These are phyloP conservation scores for Trematomus bernacchii DNA, from an alignment of 2,797 vertebrate species.

Conservation along the genomic window DNA sequence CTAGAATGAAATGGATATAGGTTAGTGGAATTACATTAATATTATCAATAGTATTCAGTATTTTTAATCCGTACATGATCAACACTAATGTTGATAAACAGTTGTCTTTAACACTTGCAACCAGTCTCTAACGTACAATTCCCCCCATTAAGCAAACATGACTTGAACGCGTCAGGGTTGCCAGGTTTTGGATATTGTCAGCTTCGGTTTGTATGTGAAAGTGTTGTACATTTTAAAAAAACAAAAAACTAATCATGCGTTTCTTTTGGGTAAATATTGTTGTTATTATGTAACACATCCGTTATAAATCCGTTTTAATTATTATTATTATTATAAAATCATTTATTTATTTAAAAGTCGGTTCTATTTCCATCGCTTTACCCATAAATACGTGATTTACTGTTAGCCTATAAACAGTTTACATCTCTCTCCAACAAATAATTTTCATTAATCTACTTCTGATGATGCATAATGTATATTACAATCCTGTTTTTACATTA, in stretches of 20 bases:
- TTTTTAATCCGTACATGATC: neutral
- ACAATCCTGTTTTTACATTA: no score
- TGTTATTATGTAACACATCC: neutral
- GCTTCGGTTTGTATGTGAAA: neutral
- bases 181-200: conserved; percentile 36
- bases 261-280: accelerated
- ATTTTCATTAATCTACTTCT: no score
- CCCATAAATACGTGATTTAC: no score
- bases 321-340: neutral
- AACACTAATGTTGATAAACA: neutral
- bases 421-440: no score
- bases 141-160: neutral
- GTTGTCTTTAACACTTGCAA: neutral
- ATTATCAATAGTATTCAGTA: neutral
- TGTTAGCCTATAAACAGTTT: no score
- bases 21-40: no score
- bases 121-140: neutral
- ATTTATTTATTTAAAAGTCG: neutral
- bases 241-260: neutral
- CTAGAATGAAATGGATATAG: neutral
- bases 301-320: no score
- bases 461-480: no score
- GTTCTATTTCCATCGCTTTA: neutral
- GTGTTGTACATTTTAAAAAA: neutral
- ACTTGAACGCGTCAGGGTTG: conserved; percentile 3